Percentiles rank a stretch among this genome's conserved stretches.
phyloP scores from a whole-genome alignment of 2,797 vertebrate genomes.

The Oryzias sinensis region DNA sequence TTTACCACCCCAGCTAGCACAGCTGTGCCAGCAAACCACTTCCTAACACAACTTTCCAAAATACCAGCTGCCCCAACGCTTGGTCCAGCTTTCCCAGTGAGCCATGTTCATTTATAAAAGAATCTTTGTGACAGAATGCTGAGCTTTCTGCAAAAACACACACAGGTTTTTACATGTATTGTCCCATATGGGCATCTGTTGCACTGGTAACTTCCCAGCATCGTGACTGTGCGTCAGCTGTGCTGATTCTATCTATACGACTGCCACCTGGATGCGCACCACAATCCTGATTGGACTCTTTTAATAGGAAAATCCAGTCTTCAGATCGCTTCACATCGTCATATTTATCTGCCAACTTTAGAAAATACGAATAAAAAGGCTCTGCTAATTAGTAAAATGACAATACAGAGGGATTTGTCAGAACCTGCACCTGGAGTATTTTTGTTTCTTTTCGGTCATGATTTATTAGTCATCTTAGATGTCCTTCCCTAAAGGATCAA shows the following conservation, averaged over 20 bases:
- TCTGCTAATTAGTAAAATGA: neutral
- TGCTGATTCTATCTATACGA: constrained; percentile 46
- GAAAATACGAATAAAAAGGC: constrained; percentile 1
- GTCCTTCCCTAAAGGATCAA: constrained; percentile 14
- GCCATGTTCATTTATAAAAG: constrained; percentile 65
- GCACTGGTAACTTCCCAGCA: constrained; percentile 45
- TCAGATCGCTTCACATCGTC: constrained; percentile 10
- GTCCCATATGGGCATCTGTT: constrained; percentile 39
- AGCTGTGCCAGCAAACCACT: constrained; percentile 58
- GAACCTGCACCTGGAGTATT: too few species aligned
- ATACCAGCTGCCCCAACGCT: constrained; percentile 64
- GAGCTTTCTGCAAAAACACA: constrained; percentile 16
- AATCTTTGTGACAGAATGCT: constrained; percentile 47
- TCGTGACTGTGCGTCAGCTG: constrained; percentile 46
- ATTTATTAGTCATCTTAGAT: constrained; percentile 9
- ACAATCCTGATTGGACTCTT: constrained; percentile 55
- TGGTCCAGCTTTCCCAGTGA: constrained; percentile 59
- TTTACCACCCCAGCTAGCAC: constrained; percentile 58
- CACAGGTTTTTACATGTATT: constrained; percentile 27
- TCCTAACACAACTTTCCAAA: constrained; percentile 48
- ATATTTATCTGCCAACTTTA: constrained; percentile 8
- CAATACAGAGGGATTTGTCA: constrained; percentile 2
- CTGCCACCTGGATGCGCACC: constrained; percentile 42
- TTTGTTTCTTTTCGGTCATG: neutral
- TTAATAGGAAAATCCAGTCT: constrained; percentile 64